Conservation (phyloP, 2,888 invertebrate genomes). For the Andrena bicolor region DNA sequence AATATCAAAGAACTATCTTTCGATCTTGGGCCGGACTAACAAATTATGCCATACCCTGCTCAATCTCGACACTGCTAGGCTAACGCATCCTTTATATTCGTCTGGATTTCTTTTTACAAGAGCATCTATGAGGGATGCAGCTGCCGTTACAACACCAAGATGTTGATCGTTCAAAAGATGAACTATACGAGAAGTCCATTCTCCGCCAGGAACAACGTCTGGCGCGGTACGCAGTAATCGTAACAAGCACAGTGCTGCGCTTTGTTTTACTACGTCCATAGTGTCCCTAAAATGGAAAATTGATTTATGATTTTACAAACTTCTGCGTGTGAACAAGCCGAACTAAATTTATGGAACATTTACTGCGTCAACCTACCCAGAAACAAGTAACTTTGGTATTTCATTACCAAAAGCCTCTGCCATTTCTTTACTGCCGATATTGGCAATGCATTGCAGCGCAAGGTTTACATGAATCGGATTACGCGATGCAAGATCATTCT, state of each 20-base stretch:
- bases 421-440: slow-evolving; percentile 99
- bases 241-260: slow-evolving; percentile 98
- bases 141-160: slow-evolving; percentile 99
- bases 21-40: background rate
- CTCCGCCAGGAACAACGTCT: slow-evolving; percentile 98
- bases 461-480: slow-evolving; percentile 99
- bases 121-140: slow-evolving; percentile 98
- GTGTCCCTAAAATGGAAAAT: slow-evolving; percentile 90
- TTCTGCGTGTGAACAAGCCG: too few relatives aligned
- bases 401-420: slow-evolving; percentile 99
- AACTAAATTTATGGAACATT: background rate
- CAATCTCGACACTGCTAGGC: slow-evolving; percentile 97
- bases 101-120: slow-evolving; percentile 99
- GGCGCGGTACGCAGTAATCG: slow-evolving; percentile 97
- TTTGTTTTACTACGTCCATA: slow-evolving; percentile 99
- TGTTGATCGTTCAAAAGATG: slow-evolving; percentile 99
- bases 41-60: slow-evolving; percentile 89
- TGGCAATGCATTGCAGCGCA: slow-evolving; percentile 99
- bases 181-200: slow-evolving; percentile 99
- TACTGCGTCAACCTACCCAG: slow-evolving; percentile 89
- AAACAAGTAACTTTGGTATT: slow-evolving; percentile 98
- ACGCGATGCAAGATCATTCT: slow-evolving; percentile 97
- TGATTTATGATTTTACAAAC: slow-evolving; percentile 26
- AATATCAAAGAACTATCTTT: slow-evolving; percentile 25
- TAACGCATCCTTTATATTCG: slow-evolving; percentile 99